Evolutionary conservation across 2,797 vertebrate genomes (phyloP), one percentile per base, ranked within the genome.

Genomic region (Cynopterus sphinx): DNA sequence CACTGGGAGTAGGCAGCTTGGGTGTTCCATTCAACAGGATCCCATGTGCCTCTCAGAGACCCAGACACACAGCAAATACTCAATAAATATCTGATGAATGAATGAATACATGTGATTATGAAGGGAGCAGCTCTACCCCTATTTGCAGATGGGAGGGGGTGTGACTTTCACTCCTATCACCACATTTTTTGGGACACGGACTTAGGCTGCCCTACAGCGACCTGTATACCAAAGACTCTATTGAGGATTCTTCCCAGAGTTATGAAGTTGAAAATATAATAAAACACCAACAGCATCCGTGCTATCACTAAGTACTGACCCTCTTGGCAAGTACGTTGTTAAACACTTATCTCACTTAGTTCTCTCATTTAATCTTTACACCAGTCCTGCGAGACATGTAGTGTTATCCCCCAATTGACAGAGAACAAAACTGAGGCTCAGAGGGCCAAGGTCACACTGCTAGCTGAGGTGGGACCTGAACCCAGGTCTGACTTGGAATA

Each of bases 281-380:
- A 57, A 33, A 46, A 3, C 10, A 17, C 49, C 15, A 9, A 8
- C 0, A 59, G 57, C 57, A 2, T 13, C 16, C 0, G 17, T 2
- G 4, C 10, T 8, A 10, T 26, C 21, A n/a, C 1, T 0, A 6
- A 43, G 51, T 11, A 28, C 74, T 10, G n/a, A 46, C 46, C 49
- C 46, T 65, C 22, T 0, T 0, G 1, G 17, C 49, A 10, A n/a
- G 31, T 13, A 10, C 5, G 0, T n/a, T 8, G 8, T 28, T 15
- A 22, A 21, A 39, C 11, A 11, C 1, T 39, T 36, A 22, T 10
- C 31, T 78, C 65, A 22, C 28, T 53, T n/a, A 21, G 19, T 9
- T 49, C 13, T 36, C 43, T 57, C 9, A 7, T 13, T n/a, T 11
- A 5, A 39, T 26, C 24, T 17, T 67, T 51, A 49, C 11, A 9